Conservation (phyloP, 1,140 invertebrate species). For the Mycetomoellerius zeteki region DNA sequence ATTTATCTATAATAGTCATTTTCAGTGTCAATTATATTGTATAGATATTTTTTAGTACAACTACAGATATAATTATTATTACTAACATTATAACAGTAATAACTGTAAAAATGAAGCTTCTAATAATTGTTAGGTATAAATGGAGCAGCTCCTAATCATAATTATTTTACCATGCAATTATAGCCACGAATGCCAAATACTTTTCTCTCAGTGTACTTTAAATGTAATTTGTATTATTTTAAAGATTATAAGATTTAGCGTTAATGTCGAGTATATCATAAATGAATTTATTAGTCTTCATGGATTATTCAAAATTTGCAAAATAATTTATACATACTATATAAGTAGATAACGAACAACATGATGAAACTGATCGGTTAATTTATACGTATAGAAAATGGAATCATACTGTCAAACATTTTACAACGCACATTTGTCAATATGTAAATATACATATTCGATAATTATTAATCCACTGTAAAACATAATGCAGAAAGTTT, state of each 20-base stretch:
- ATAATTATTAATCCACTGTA: not conserved
- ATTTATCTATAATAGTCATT: too few relatives aligned
- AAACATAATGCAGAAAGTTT: not conserved
- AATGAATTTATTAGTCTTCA: not conserved
- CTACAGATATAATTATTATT: too few relatives aligned
- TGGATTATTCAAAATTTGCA: not conserved
- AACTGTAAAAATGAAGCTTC: too few relatives aligned
- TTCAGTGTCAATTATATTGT: too few relatives aligned
- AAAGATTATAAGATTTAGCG: not conserved
- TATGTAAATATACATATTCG: not conserved
- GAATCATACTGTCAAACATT: not conserved
- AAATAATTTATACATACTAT: not conserved
- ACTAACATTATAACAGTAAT: too few relatives aligned
- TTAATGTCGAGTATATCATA: not conserved
- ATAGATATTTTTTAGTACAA: too few relatives aligned
- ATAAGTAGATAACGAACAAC: not conserved
- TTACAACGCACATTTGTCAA: not conserved
- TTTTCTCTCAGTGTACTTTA: not conserved
- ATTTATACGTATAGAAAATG: not conserved
- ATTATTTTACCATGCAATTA: too few relatives aligned
- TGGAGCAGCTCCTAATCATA: too few relatives aligned
- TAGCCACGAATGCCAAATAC: too few relatives aligned
- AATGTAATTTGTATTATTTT: not conserved
- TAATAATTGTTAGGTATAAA: too few relatives aligned
- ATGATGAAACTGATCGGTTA: not conserved